phyloP scores from a whole-genome alignment of 2,888 invertebrate species.

The Fragum sueziense region DNA sequence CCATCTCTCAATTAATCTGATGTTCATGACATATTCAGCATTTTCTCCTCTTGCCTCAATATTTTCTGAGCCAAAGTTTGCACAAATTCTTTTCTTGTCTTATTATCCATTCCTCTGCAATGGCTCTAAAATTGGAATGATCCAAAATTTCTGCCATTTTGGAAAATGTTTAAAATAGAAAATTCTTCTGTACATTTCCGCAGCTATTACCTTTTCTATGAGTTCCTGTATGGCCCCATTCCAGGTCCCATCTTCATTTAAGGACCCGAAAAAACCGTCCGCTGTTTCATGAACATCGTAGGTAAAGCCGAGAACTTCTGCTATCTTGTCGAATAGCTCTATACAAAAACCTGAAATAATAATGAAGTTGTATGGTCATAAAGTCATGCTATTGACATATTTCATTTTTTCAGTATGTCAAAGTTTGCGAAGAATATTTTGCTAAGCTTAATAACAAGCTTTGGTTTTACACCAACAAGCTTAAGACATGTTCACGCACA shows the following conservation, averaged over 20 bases:
- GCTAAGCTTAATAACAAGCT: no score
- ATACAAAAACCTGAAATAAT: conserved; percentile 92
- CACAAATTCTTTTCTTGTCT: background rate
- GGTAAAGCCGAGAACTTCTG: conserved; percentile 91
- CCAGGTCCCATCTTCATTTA: conserved; percentile 86
- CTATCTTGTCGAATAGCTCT: conserved; percentile 94
- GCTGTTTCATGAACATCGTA: conserved; percentile 88
- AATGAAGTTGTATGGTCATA: no score
- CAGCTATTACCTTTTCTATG: conserved; percentile 71
- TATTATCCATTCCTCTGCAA: no score
- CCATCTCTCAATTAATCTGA: no score
- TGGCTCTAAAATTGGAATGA: no score
- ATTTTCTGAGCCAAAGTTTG: background rate
- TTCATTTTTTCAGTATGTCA: no score
- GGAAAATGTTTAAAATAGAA: background rate
- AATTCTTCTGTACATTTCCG: no score
- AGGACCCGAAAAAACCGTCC: conserved; percentile 93
- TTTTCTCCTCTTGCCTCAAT: background rate
- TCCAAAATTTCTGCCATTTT: background rate
- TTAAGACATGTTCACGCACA: no score
- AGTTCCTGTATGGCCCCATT: conserved; percentile 79
- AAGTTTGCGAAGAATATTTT: no score
- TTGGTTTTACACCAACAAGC: no score
- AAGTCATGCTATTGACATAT: no score
- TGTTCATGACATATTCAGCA: no score